Base-by-base conservation (phyloP, 2,888 invertebrate species). In the Lutraria lutraria region DNA sequence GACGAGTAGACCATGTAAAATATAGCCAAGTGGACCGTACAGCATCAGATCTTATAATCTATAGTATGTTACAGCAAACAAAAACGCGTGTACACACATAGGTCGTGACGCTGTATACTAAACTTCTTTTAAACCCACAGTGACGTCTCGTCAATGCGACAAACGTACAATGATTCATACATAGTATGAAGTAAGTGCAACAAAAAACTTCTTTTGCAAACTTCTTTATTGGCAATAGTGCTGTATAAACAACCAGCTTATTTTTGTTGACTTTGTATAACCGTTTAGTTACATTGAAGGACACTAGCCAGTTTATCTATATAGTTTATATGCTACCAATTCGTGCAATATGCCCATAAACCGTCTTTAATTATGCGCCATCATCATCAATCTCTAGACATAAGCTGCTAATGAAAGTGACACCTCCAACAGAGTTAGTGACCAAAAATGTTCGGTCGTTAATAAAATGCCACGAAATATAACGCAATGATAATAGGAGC, bases 381-480 rank as follows among this genome's bases (percentile, higher is more conserved):
- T 76, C 34, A 4, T 1, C 29, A 76, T 76, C 76, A 76, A 76
- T 76, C 76, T 6, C 15, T 12, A 76, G 29, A 6, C 34, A 6
- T 84, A 72, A 84, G 31, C 72, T 68, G 68, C 19, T 54, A 84
- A 72, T 53, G 54, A 84, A 84, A 84, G 21, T 25, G 84, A 76
- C 84, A 84, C 43, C 53, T 76, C 76, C 31, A 72, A 84, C 76
- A 84, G 76, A 72, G 53, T 84, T 84, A 29, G 84, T 76, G 84
- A 68, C 76, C 72, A 84, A 84, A 76, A 52, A 76, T 76, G 31
- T 84, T 76, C 31, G 76, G 52, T 12, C 29, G 25, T 76, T 84
- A 76, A 84, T 76, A 53, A 84, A 84, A 72, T 84, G 76, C 84
- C 84, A 68, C 52, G 25, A 84, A 84, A 34, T 31, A 76, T 84